These are phyloP conservation scores for Synergus umbraculus DNA, from an alignment of 2,888 invertebrate genomes.

Conservation along the genomic window DNA sequence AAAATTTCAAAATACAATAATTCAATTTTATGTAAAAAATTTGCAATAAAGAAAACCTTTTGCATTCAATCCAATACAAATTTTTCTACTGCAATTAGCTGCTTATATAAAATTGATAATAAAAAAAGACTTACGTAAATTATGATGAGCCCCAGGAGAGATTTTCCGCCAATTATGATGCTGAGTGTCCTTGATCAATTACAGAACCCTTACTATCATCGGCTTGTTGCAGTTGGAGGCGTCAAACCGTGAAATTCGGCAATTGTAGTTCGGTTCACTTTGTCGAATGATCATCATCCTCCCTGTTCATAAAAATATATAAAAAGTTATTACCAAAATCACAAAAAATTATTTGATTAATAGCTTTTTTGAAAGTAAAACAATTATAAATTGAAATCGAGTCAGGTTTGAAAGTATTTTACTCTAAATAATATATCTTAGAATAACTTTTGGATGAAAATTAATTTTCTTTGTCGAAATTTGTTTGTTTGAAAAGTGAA, in stretches of 20 bases:
- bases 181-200: slow-evolving; percentile 59
- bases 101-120: slow-evolving; percentile 5
- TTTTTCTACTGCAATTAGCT: not conserved
- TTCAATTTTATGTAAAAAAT: no score
- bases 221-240: slow-evolving; percentile 63
- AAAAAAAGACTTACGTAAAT: not conserved
- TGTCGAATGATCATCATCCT: slow-evolving; percentile 52
- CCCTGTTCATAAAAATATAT: slow-evolving; percentile 18
- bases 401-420: not conserved
- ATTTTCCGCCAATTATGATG: slow-evolving; percentile 41
- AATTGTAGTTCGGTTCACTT: slow-evolving; percentile 29
- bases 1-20: no score
- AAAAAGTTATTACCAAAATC: not conserved
- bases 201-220: slow-evolving; percentile 55
- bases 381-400: not conserved
- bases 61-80: not conserved
- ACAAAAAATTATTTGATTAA: not conserved
- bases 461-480: no score
- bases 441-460: no score
- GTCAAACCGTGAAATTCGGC: slow-evolving; percentile 69
- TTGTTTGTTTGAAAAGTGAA: no score
- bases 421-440: no score
- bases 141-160: slow-evolving; percentile 23
- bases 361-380: not conserved
- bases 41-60: not conserved